phyloP scores from a whole-genome alignment of 2,113 vertebrate genomes.

The Lethenteron camtschaticum region DNA sequence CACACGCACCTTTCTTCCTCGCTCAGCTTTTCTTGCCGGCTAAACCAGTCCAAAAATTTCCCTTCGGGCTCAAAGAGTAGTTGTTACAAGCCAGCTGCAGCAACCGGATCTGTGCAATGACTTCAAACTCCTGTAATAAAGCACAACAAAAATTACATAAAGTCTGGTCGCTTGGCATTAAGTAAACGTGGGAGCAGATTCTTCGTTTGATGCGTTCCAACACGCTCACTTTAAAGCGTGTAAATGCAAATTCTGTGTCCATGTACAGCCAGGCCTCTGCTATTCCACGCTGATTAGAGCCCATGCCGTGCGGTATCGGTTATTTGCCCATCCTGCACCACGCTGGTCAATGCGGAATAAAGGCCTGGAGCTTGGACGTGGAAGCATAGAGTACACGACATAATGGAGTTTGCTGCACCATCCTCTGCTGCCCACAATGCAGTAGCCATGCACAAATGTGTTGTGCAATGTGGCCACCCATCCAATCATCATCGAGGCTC shows the following conservation, averaged over 20 bases:
- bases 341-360: no score
- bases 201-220: not conserved
- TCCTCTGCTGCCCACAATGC: no score
- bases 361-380: no score
- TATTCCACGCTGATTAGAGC: no score
- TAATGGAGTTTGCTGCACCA: no score
- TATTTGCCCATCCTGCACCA: no score
- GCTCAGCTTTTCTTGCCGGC: slow-evolving; percentile 13
- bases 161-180: no score
- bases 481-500: not conserved
- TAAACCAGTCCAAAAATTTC: slow-evolving; percentile 39
- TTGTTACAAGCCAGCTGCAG: slow-evolving; percentile 56
- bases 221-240: not conserved
- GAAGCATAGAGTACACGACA: no score
- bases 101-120: slow-evolving; percentile 48
- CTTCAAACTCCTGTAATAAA: slow-evolving; percentile 46
- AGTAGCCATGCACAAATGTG: no score
- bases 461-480: not conserved
- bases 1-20: no score
- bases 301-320: no score
- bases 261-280: no score
- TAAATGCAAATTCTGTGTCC: not conserved
- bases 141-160: not conserved
- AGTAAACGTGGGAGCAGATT: not conserved
- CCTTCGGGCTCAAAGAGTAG: slow-evolving; percentile 31